Base-by-base conservation (phyloP, 2,113 vertebrate species). In the Pseudorasbora parva region DNA sequence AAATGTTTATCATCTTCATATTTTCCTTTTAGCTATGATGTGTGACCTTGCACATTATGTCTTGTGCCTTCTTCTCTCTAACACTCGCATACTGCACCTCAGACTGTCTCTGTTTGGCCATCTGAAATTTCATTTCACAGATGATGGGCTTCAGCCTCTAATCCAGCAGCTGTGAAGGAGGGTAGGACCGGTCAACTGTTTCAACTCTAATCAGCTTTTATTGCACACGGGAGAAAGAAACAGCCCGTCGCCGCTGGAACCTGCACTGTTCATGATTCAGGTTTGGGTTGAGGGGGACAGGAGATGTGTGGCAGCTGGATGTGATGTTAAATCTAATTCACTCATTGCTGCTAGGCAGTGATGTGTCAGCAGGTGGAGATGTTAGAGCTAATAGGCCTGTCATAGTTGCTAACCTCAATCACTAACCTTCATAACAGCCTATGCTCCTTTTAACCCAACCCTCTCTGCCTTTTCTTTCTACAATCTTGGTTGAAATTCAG, bases 171-270 rank as follows among this genome's bases (percentile, higher is more conserved):
- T 92, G 93, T 90, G 51, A 86, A 89, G 92, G 91, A 87, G 90
- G 90, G 87, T 84, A 91, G 89, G 90, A 89, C 90, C 89, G 91
- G 92, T 93, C 92, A 89, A 92, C 92, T 92, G 92, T 93, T 93
- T 95, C 92, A 94, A 92, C 92, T 93, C 89, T 93, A 94, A 94
- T 94, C 93, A 94, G 93, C 87, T 90, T 92, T 93, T 92, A 93
- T 92, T 90, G 92, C 92, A 91, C 91, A 91, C 89, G 43, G 81
- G 90, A 92, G 93, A 91, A 92, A 78, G 76, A 83, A 81, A 86
- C 78, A 77, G 37, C 56, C 68, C 59, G 68, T 66, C 74, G 37
- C 47, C 54, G 62, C 80, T 85, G 76, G 51, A 87, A 68, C 60
- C 74, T 54, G 27, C 25, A 74, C 78, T 84, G 37, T 49, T 56